Conservation (phyloP, 2,113 vertebrate species). For the Sula dactylatra region DNA sequence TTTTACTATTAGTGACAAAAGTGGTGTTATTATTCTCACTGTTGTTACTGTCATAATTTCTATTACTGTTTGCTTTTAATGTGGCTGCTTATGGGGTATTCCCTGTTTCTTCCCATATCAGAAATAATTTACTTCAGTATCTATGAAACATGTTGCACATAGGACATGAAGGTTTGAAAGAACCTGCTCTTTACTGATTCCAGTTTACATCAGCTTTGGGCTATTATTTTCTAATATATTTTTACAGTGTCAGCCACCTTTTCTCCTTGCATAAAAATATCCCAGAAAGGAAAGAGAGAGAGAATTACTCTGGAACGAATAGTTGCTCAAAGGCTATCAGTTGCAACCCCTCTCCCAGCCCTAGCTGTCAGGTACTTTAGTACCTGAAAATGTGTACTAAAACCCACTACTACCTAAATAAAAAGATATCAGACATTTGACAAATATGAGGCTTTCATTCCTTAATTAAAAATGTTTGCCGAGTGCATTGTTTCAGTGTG, state of each 20-base stretch:
- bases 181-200: neutral
- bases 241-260: neutral
- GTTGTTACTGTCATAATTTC: neutral
- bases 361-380: neutral
- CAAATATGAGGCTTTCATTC: neutral
- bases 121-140: neutral
- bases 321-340: neutral
- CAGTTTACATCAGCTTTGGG: neutral
- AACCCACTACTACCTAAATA: neutral
- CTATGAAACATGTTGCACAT: neutral
- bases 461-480: neutral
- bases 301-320: neutral
- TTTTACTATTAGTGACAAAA: neutral
- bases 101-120: neutral
- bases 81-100: neutral
- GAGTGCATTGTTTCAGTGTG: neutral
- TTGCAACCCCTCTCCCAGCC: neutral
- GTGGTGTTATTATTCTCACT: neutral
- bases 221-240: neutral
- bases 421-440: neutral
- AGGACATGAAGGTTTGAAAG: neutral
- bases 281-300: neutral
- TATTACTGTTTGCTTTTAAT: neutral
- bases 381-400: rapidly evolving
- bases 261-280: neutral